Conservation (phyloP, 2,888 invertebrate species). For the Argyresthia albistria region DNA sequence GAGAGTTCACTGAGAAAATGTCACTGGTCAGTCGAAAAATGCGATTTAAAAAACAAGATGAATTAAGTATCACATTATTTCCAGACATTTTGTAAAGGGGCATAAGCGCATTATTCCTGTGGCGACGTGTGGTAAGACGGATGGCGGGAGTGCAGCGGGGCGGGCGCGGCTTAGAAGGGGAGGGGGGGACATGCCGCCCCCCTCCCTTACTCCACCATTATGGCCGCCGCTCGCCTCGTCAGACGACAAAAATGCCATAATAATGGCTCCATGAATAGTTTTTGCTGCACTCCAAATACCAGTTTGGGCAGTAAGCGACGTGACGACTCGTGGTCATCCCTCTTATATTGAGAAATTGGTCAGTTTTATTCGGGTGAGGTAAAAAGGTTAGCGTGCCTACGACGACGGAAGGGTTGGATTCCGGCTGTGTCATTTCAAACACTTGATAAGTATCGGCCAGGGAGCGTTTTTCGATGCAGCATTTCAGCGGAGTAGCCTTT, state of each 20-base stretch:
- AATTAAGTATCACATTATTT: too few species aligned
- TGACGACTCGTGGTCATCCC: constrained; percentile 65
- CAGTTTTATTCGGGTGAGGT: constrained; percentile 57
- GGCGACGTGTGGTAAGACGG: constrained; percentile 70
- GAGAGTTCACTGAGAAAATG: too few species aligned
- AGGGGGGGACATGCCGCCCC: constrained; percentile 23
- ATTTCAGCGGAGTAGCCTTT: constrained; percentile 59
- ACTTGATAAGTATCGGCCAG: constrained; percentile 68
- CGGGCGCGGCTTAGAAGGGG: constrained; percentile 18
- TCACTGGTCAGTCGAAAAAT: too few species aligned
- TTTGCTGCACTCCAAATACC: constrained; percentile 70
- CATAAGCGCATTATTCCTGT: not conserved
- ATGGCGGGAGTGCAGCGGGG: constrained; percentile 43
- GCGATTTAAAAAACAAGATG: too few species aligned
- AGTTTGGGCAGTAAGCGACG: constrained; percentile 39
- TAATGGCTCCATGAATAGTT: constrained; percentile 67
- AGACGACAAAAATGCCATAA: constrained; percentile 74
- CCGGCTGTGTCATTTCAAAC: constrained; percentile 72
- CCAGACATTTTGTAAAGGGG: not conserved
- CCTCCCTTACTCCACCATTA: constrained; percentile 35
- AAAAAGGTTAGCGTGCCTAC: constrained; percentile 43
- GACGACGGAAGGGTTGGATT: constrained; percentile 44
- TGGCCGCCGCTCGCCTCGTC: constrained; percentile 66
- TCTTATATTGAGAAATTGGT: constrained; percentile 73
- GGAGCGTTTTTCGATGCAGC: constrained; percentile 49